Evolutionary conservation across 2,113 vertebrate genomes (phyloP).

Genomic region (Lynx canadensis): DNA sequence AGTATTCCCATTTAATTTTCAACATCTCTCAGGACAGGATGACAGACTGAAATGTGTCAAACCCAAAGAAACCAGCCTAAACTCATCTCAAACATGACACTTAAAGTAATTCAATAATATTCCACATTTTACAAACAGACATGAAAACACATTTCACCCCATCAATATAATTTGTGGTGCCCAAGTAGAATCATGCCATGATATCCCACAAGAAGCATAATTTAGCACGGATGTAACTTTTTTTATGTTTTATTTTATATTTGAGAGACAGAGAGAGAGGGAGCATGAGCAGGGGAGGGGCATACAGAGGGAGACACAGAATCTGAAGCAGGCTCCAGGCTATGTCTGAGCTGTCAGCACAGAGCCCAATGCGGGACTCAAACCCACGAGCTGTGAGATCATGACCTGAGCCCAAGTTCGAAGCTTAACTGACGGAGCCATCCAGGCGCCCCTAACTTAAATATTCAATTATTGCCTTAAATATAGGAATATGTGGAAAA

Average conservation of each 20-base stretch:
- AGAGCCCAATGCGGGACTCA: too few relatives aligned
- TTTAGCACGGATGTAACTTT: slow-evolving; percentile 54
- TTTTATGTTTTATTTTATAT: neutral
- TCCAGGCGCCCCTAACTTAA: neutral
- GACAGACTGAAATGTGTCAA: slow-evolving; percentile 75
- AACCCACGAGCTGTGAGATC: too few relatives aligned
- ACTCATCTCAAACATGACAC: slow-evolving; percentile 63
- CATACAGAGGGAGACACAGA: too few relatives aligned
- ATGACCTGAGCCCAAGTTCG: too few relatives aligned
- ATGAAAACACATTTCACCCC: slow-evolving; percentile 59
- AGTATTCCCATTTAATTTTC: slow-evolving; percentile 75
- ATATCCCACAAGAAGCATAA: slow-evolving; percentile 58
- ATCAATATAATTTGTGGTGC: slow-evolving; percentile 61
- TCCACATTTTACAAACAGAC: slow-evolving; percentile 66
- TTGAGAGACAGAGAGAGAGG: too few relatives aligned
- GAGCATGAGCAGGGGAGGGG: too few relatives aligned
- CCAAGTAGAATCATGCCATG: slow-evolving; percentile 52
- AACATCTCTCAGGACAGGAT: slow-evolving; percentile 68
- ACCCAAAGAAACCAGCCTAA: slow-evolving; percentile 66
- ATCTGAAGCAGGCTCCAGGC: too few relatives aligned
- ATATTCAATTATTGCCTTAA: slow-evolving; percentile 62
- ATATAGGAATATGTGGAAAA: slow-evolving; percentile 57
- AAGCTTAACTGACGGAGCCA: too few relatives aligned
- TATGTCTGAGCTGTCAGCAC: too few relatives aligned
- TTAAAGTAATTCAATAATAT: slow-evolving; percentile 70